phyloP scores from a whole-genome alignment of 1,140 invertebrate genomes.

The Geopemphigus sp. region DNA sequence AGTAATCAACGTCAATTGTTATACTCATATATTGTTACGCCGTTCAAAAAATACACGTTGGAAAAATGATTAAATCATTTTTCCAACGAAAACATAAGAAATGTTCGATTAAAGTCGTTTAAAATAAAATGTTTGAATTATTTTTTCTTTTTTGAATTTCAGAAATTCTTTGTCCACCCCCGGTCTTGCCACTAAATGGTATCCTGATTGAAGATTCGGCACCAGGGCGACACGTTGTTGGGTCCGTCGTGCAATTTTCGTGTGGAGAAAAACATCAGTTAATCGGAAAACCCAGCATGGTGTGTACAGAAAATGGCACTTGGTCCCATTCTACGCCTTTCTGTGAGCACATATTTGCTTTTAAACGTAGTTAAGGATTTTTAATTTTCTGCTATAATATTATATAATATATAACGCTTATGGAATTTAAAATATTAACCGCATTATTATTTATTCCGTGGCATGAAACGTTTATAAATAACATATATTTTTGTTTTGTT shows the following conservation, averaged over 20 bases:
- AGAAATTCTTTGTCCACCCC: conserved; percentile 78
- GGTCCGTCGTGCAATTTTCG: conserved; percentile 74
- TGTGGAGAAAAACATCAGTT: conserved; percentile 70
- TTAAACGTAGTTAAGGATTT: background rate
- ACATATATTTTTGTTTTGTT: background rate
- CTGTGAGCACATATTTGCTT: conserved; percentile 59
- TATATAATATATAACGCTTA: too few relatives aligned
- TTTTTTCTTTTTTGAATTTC: conserved; percentile 53
- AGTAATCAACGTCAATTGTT: too few relatives aligned
- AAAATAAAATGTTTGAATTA: too few relatives aligned
- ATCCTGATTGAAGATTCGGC: conserved; percentile 60
- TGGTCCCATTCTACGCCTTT: conserved; percentile 84
- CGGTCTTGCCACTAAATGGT: conserved; percentile 70
- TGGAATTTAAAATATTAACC: background rate
- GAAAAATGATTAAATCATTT: too few relatives aligned
- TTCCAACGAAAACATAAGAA: too few relatives aligned
- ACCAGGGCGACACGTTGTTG: conserved; percentile 66
- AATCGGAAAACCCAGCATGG: conserved; percentile 74
- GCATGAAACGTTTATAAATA: background rate
- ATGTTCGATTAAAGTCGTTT: too few relatives aligned
- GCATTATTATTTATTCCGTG: background rate
- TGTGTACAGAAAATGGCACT: conserved; percentile 80
- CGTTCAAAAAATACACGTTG: too few relatives aligned
- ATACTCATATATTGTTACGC: too few relatives aligned
- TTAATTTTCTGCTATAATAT: background rate